Evolutionary conservation across 2,113 vertebrate genomes (phyloP).

Genomic region (Hassar affinis): DNA sequence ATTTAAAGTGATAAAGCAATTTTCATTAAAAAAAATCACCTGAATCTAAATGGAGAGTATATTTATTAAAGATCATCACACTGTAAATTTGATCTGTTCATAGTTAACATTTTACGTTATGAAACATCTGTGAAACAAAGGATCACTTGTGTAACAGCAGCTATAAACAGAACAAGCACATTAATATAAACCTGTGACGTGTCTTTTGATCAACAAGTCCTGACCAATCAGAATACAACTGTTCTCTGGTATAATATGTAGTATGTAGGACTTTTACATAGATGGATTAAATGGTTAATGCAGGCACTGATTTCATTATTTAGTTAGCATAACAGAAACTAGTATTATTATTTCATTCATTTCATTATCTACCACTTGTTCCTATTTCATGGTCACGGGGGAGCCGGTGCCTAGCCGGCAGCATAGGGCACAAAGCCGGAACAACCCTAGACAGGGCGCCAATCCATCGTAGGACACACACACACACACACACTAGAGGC

Average conservation of each 20-base stretch:
- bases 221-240: not conserved
- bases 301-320: not conserved
- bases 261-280: not conserved
- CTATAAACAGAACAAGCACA: not conserved
- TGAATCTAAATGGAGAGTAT: too few relatives aligned
- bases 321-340: not conserved
- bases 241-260: too few relatives aligned
- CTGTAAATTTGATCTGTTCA: not conserved
- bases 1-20: too few relatives aligned
- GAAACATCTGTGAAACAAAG: not conserved
- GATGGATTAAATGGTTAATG: not conserved
- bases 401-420: too few relatives aligned
- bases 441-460: too few relatives aligned
- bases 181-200: not conserved
- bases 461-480: too few relatives aligned
- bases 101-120: not conserved
- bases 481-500: too few relatives aligned
- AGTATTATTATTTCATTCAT: not conserved
- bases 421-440: too few relatives aligned
- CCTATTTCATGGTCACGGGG: too few relatives aligned
- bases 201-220: not conserved
- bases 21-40: too few relatives aligned
- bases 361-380: not conserved
- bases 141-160: not conserved
- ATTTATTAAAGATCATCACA: not conserved